Base-by-base conservation (phyloP, 2,888 invertebrate genomes). In the Bombylius major region DNA sequence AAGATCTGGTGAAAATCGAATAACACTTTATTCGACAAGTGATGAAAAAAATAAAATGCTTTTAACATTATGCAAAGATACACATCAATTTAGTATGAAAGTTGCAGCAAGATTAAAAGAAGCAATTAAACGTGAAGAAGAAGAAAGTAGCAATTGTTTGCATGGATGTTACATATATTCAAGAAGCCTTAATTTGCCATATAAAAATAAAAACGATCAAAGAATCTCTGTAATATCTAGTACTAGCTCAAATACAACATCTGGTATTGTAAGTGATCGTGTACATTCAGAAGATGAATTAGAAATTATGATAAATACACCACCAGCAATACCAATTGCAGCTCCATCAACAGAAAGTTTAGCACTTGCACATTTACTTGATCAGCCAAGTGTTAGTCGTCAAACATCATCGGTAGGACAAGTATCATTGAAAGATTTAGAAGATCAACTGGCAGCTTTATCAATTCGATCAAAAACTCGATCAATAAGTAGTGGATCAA, bases 161-260 rank as follows among this genome's bases (percentile, higher is more conserved):
- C 76, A 82, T 57, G 83, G 84, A 63, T 86, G 87, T 66, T 89
- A 86, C 66, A 82, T 86, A 65, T 88, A 87, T 68, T 82, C 83
- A 59, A 80, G 77, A 66, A 75, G 82, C 61, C 76, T 83, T 49
- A 80, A 80, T 66, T 70, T 82, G 64, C 79, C 82, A 61, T 82
- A 80, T 65, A 81, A 81, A 63, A 82, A 80, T 65, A 82, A 84
- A 67, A 83, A 78, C 60, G 88, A 89, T 72, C 89, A 90, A 72
- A 81, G 91, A 65, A 87, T 89, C 69, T 92, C 91, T 56, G 87
- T 95, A 39, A 92, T 95, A 69, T 92, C 92, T 58, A 89, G 88
- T 66, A 90, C 93, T 47, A 94, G 94, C 66, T 95, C 94, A n/a
- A 95, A 94, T 69, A 96, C 95, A 47, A 96, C 96, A 33, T 95